Evolutionary conservation across 2,113 vertebrate species (phyloP), one percentile per base, ranked within the genome.

Genomic region (Zootoca vivipara): DNA sequence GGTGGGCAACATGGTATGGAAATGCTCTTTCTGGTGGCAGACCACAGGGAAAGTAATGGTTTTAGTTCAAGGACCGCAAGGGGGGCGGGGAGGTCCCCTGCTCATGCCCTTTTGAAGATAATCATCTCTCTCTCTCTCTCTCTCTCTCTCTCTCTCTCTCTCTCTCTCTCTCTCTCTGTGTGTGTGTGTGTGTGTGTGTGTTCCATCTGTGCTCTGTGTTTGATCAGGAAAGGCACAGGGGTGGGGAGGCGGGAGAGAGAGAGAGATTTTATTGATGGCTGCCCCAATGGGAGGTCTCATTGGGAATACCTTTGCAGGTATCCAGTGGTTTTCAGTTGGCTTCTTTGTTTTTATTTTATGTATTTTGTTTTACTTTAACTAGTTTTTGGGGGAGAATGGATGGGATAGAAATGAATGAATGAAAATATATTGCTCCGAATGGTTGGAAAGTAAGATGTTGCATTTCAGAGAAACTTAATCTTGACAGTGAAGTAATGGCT

Each of bases 391-490:
- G 46, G 75, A 13, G 40, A 28, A 78, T 2, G 33, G 26, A 46
- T 78, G 40, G 40, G 33, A 46, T 78, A 18, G 40, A 46, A 42
- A 78, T 78, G 9, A 30, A 69, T 69, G 75, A 78, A 78, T 46
- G 24, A 75, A 75, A 40, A 75, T 24, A 38, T 7, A 40, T 40
- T 24, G 22, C 35, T 40, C 35, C 2, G 73, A 42, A 78, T 30
- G 28, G 67, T 5, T 62, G 58, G 15, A 69, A 28, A 46, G 20
- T 78, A 40, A 46, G 40, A 77, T 46, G 38, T 77, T 77, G 40
- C 24, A 12, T 77, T 56, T 81, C 72, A 42, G 64, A 52, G 75
- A 91, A 40, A 84, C 67, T 89, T 91, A 86, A 56, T 62, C 58
- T 15, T 62, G 58, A 62, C 15, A 84, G 38, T 30, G 82, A 58